Conservation (phyloP, 2,113 vertebrate genomes). For the Anarrhichthys ocellatus region DNA sequence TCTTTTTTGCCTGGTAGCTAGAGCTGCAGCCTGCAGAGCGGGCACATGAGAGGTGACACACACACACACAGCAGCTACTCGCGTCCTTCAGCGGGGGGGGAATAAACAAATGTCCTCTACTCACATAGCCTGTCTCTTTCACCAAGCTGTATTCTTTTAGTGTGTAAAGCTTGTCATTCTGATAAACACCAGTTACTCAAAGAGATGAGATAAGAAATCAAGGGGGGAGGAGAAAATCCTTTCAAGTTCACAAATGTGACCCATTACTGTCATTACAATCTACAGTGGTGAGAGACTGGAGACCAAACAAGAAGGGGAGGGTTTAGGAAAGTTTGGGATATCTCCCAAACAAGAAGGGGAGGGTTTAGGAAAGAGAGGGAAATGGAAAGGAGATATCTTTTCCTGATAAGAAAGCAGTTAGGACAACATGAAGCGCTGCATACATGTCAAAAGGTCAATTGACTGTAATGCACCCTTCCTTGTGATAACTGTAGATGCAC, state of each 20-base stretch:
- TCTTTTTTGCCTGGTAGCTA: constrained; percentile 9
- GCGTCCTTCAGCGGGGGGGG: constrained; percentile 16
- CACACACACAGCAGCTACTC: constrained; percentile 20
- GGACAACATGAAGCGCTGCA: neutral
- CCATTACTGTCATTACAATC: neutral
- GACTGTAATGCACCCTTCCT: constrained; percentile 7
- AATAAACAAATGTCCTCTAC: constrained; percentile 15
- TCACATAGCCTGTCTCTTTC: constrained; percentile 33
- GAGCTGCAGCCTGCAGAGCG: constrained; percentile 12
- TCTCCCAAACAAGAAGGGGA: neutral
- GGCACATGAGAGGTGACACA: constrained; percentile 13
- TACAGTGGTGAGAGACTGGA: neutral
- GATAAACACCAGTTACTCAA: neutral
- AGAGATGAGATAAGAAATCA: neutral
- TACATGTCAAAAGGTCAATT: constrained; percentile 13
- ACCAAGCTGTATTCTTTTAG: constrained; percentile 17
- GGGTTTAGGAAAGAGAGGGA: constrained; percentile 2
- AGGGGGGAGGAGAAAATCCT: neutral
- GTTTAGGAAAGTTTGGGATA: too few species aligned
- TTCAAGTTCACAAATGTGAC: neutral
- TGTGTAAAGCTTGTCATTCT: constrained; percentile 7
- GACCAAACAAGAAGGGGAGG: neutral
- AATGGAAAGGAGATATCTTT: constrained; percentile 5
- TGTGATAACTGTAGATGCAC: neutral
- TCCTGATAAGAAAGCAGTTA: constrained; percentile 13